Percentiles rank a stretch among this genome's conserved stretches.
These are phyloP conservation scores for Cotesia chilonis DNA, from an alignment of 1,140 invertebrate genomes.

Conservation along the genomic window DNA sequence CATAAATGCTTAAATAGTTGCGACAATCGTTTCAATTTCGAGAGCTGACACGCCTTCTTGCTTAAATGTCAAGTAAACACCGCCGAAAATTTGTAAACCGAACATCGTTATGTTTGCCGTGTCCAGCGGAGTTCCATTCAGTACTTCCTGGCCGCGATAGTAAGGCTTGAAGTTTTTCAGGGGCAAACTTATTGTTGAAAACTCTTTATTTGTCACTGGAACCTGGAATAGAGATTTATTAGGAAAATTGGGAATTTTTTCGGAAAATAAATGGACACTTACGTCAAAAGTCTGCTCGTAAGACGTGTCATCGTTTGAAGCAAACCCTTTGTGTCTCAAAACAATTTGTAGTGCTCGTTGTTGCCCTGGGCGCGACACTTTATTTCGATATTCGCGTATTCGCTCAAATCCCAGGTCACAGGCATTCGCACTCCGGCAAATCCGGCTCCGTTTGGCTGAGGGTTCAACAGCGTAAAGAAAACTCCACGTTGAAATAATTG, in stretches of 20 bases:
- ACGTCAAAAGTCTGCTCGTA: slow-evolving; percentile 75
- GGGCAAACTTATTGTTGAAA: slow-evolving; percentile 65
- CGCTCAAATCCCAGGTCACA: slow-evolving; percentile 64
- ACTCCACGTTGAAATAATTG: slow-evolving; percentile 70
- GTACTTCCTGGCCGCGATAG: slow-evolving; percentile 69
- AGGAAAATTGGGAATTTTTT: not conserved
- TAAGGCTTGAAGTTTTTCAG: slow-evolving; percentile 72
- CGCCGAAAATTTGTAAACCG: slow-evolving; percentile 75
- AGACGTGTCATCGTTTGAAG: slow-evolving; percentile 67
- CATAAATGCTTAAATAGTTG: slow-evolving; percentile 15
- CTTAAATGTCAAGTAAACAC: slow-evolving; percentile 73
- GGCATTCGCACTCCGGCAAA: slow-evolving; percentile 71
- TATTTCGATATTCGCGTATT: slow-evolving; percentile 66
- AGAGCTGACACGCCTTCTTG: slow-evolving; percentile 73
- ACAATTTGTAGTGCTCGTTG: slow-evolving; percentile 70
- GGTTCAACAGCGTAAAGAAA: slow-evolving; percentile 75
- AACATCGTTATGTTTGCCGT: slow-evolving; percentile 70
- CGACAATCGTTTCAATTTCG: slow-evolving; percentile 69
- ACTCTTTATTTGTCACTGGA: slow-evolving; percentile 66
- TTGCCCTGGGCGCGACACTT: slow-evolving; percentile 69
- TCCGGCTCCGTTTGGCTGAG: slow-evolving; percentile 75
- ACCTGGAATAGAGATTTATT: slow-evolving; percentile 48
- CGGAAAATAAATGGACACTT: slow-evolving; percentile 25
- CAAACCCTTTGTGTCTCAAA: slow-evolving; percentile 69
- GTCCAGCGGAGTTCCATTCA: slow-evolving; percentile 69